Percentiles rank a stretch among this genome's conserved stretches.
Evolutionary conservation across 2,888 invertebrate genomes (phyloP).

Genomic region (Encarsia formosa): DNA sequence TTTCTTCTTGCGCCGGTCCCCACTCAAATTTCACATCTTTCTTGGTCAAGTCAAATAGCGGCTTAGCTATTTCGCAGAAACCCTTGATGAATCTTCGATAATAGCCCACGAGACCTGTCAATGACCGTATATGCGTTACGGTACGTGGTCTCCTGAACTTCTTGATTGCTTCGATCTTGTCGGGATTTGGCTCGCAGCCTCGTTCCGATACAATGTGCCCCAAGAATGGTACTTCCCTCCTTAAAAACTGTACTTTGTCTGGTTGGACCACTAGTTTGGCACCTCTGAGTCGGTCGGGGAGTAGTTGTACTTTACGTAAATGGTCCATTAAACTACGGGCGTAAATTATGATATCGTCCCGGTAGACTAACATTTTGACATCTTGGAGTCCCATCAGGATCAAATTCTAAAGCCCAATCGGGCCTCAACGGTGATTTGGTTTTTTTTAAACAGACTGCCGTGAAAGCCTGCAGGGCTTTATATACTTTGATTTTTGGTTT

Average conservation of each 20-base stretch:
- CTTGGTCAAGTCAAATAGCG: neutral
- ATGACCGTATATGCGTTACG: neutral
- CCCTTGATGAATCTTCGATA: neutral
- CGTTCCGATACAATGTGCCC: conserved; percentile 5
- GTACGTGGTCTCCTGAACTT: neutral
- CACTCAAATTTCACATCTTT: neutral
- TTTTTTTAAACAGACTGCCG: no score
- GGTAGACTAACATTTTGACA: no score
- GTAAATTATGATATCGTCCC: no score
- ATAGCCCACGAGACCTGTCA: neutral
- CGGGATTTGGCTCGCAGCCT: neutral
- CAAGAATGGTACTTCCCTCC: conserved; percentile 9
- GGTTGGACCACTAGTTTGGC: conserved; percentile 5
- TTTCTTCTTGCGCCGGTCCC: neutral
- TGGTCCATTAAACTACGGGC: no score
- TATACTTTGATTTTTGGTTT: no score
- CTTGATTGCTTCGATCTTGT: neutral
- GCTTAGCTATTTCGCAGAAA: neutral
- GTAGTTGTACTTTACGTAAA: no score
- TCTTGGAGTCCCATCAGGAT: no score
- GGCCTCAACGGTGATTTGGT: no score
- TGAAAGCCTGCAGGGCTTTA: no score
- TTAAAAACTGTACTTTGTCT: conserved; percentile 11
- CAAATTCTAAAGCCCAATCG: no score
- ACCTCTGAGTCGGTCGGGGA: conserved; percentile 3